These are phyloP conservation scores for Agapornis canus DNA, from an alignment of 2,797 vertebrate genomes.

Conservation along the genomic window DNA sequence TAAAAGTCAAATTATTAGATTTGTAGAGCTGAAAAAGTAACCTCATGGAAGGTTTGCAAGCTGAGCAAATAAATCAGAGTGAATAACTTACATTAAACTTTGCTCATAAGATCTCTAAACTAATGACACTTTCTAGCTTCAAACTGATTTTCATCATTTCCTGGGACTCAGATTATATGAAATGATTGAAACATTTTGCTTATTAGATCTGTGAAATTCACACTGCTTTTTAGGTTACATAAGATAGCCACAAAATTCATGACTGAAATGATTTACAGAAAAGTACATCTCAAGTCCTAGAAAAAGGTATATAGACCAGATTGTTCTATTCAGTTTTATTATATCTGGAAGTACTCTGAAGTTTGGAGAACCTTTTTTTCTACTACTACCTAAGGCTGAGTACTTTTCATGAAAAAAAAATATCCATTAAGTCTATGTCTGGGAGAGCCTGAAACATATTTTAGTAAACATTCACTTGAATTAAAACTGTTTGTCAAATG, in stretches of 20 bases:
- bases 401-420: neutral
- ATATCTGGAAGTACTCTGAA: neutral
- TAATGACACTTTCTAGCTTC: neutral
- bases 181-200: neutral
- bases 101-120: neutral
- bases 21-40: constrained; percentile 6
- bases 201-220: neutral
- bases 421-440: neutral
- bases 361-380: neutral
- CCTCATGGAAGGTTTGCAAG: neutral
- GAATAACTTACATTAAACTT: neutral
- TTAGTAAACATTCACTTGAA: neutral
- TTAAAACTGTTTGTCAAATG: neutral
- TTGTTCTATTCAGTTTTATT: neutral
- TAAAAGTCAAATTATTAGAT: constrained; percentile 58
- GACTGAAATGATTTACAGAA: neutral
- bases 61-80: constrained; percentile 21
- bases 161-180: neutral
- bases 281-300: neutral
- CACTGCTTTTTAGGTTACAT: neutral
- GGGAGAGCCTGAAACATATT: neutral
- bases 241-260: neutral
- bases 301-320: neutral
- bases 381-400: neutral
- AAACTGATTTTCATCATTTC: neutral